Evolutionary conservation across 2,113 vertebrate genomes (phyloP).

Genomic region (Chinchilla lanigera): DNA sequence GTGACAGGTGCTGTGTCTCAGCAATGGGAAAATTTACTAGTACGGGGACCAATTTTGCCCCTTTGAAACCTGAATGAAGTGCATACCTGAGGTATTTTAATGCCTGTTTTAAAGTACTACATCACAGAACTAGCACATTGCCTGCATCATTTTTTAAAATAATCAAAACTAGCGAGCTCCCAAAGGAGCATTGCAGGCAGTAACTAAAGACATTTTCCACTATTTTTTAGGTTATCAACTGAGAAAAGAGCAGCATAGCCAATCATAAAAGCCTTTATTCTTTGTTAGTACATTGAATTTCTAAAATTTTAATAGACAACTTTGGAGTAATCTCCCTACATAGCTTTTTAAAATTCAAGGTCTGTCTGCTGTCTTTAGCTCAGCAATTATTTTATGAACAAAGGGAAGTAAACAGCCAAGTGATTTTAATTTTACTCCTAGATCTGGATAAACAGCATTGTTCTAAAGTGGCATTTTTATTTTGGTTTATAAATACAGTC

Average conservation of each 20-base stretch:
- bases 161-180: background rate
- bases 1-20: background rate
- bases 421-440: conserved; percentile 12
- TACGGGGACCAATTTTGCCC: background rate
- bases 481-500: background rate
- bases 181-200: background rate
- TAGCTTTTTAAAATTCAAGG: conserved; percentile 25
- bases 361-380: background rate
- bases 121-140: background rate
- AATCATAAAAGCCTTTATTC: background rate
- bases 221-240: conserved; percentile 1
- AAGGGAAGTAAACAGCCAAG: background rate
- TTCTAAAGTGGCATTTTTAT: background rate
- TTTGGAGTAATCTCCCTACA: background rate
- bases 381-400: background rate
- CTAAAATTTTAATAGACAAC: background rate
- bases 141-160: background rate
- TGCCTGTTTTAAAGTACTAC: background rate
- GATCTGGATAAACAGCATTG: background rate
- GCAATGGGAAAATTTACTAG: background rate
- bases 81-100: background rate
- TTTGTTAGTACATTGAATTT: background rate
- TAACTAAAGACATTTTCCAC: background rate
- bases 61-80: background rate
- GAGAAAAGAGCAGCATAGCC: background rate